Evolutionary conservation across 1,140 invertebrate species (phyloP).

Genomic region (Lerema accius): DNA sequence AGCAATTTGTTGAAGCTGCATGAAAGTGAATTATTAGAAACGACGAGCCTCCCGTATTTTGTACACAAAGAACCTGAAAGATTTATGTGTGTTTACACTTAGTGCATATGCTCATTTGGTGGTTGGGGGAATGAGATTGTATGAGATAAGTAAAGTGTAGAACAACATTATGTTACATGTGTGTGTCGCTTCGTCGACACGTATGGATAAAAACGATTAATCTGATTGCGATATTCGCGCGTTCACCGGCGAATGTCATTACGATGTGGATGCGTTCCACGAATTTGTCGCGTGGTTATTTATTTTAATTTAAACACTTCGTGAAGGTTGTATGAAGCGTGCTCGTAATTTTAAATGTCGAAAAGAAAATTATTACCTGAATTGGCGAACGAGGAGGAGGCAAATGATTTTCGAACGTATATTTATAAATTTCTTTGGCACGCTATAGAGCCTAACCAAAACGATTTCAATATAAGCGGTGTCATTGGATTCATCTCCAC

Average conservation of each 20-base stretch:
- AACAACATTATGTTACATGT: too few species aligned
- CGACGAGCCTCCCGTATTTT: slow-evolving; percentile 24
- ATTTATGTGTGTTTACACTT: slow-evolving; percentile 59
- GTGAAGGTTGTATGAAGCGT: background rate
- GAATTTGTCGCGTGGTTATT: slow-evolving; percentile 23
- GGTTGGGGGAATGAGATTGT: slow-evolving; percentile 17
- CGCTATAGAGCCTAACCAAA: too few species aligned
- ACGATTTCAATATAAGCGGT: too few species aligned
- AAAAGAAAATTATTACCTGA: background rate
- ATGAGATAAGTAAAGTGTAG: background rate
- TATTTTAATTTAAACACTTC: slow-evolving; percentile 23
- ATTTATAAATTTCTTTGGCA: too few species aligned
- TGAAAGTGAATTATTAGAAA: slow-evolving; percentile 36
- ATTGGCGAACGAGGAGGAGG: too few species aligned
- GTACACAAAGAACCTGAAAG: slow-evolving; percentile 34
- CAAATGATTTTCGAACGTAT: too few species aligned
- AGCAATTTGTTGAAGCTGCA: slow-evolving; percentile 31
- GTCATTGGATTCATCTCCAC: too few species aligned
- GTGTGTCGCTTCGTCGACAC: slow-evolving; percentile 35
- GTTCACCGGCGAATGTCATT: slow-evolving; percentile 41
- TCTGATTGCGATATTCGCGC: slow-evolving; percentile 49
- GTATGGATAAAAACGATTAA: slow-evolving; percentile 51
- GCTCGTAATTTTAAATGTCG: background rate
- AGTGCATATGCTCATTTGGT: slow-evolving; percentile 44
- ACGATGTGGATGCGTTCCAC: slow-evolving; percentile 21